Conservation (phyloP, 2,797 vertebrate genomes). For the Pipistrellus kuhlii region DNA sequence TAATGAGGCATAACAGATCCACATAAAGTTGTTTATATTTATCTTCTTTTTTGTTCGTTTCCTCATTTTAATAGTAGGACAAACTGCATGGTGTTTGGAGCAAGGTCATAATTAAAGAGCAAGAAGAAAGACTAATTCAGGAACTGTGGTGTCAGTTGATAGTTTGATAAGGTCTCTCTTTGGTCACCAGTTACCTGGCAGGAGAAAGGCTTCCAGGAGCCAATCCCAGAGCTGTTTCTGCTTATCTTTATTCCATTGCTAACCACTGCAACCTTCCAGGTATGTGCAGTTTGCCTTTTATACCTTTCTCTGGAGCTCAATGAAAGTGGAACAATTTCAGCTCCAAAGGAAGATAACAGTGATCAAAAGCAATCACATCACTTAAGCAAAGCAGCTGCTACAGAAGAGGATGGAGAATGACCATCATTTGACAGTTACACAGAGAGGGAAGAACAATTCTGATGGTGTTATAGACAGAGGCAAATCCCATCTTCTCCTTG, state of each 20-base stretch:
- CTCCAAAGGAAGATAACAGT: neutral
- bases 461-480: neutral
- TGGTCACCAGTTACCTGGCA: neutral
- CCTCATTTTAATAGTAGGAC: neutral
- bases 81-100: neutral
- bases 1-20: slow-evolving; percentile 56
- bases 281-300: neutral
- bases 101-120: neutral
- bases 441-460: neutral
- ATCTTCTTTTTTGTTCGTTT: slow-evolving; percentile 34
- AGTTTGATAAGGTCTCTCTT: neutral
- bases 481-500: neutral
- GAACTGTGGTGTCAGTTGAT: neutral
- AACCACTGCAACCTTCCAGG: neutral
- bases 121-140: slow-evolving; percentile 33
- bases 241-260: neutral
- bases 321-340: neutral
- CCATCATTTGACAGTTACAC: neutral
- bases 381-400: neutral
- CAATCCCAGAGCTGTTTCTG: neutral
- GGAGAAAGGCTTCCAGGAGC: neutral
- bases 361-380: neutral
- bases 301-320: neutral
- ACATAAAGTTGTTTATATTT: slow-evolving; percentile 50
- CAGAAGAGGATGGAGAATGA: neutral